Base-by-base conservation (phyloP, 2,888 invertebrate species). In the Campoplex nolae region DNA sequence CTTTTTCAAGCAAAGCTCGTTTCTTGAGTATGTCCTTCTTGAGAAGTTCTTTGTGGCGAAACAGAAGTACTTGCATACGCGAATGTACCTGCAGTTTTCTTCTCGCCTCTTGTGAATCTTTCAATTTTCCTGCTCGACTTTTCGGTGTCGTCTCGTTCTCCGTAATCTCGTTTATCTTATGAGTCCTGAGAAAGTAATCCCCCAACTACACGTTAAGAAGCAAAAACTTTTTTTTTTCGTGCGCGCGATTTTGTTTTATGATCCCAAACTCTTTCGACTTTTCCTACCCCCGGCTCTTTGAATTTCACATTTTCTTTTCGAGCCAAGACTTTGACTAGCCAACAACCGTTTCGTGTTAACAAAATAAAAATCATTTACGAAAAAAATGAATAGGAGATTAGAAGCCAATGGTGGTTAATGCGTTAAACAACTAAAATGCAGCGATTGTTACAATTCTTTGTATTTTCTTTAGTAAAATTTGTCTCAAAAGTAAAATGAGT, bases 1-100 rank as follows among this genome's bases (percentile, higher is more conserved):
- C 98, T 91, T 98, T 97, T 93, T 98, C 98, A 82, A 99, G 96
- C 23, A 98, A 95, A 1, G 97, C 97, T 89, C 99, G 95, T 93
- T 99, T 99, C 92, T 98, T 97, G 88, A 98, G 96, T 89, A 99
- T 99, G 92, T 98, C 98, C 93, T 98, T 98, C 94, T 98, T 98
- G 73, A 99, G 96, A 90, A 97, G 95, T 94, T 99, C 99, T 93
- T 98, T 99, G 92, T 99, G 98, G 91, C 98, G 97, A 94, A 97
- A 97, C 35, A 98, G 95, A 58, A 97, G 95, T 93, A 97, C 96
- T 93, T 97, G 97, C 88, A 97, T 96, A 90, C 95, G 95, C 56
- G 95, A 95, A 85, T 95, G 95, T 28, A 95, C 94, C 79, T 95
- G 95, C 77, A 95, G 95, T 88, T 95, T 95, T 91, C 95, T 95